Conservation (phyloP, 1,140 invertebrate species). For the Zophobas morio region DNA sequence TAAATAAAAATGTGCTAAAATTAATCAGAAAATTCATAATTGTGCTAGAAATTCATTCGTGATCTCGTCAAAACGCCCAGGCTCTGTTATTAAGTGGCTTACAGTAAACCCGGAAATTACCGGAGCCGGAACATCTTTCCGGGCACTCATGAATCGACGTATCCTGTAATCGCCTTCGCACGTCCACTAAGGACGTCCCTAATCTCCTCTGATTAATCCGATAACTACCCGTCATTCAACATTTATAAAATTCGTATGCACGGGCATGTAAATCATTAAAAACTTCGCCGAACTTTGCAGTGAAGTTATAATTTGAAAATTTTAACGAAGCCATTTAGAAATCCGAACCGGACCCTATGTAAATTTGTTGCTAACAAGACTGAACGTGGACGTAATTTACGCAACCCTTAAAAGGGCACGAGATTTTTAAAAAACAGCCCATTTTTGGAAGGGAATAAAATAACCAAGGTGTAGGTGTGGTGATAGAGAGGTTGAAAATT, state of each 20-base stretch:
- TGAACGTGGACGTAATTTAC: neutral
- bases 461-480: neutral
- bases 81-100: neutral
- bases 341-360: neutral
- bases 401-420: neutral
- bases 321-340: neutral
- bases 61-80: no score
- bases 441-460: neutral
- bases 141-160: neutral
- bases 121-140: slow-evolving; percentile 11
- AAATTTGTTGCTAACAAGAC: neutral
- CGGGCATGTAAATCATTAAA: slow-evolving; percentile 1
- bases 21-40: no score
- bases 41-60: no score
- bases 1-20: no score
- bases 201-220: no score
- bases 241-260: neutral
- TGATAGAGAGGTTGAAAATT: neutral
- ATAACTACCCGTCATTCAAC: no score
- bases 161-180: neutral
- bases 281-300: neutral
- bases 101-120: neutral
- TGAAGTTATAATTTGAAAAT: slow-evolving; percentile 2
- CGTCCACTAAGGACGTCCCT: neutral
- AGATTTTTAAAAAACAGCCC: neutral